phyloP scores from a whole-genome alignment of 2,797 vertebrate species.

The Cirrhinus mrigala region DNA sequence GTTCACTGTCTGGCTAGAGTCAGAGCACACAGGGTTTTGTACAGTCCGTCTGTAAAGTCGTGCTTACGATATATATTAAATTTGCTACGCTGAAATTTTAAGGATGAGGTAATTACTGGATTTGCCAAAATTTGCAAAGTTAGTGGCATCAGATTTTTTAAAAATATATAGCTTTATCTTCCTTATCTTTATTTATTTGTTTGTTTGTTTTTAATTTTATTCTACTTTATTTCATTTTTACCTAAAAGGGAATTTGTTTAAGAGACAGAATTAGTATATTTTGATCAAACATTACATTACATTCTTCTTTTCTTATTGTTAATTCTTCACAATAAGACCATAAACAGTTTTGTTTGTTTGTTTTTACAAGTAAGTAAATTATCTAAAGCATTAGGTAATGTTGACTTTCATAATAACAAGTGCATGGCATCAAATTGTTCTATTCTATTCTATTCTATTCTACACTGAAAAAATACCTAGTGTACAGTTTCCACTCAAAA shows the following conservation, averaged over 20 bases:
- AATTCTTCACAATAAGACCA: background rate
- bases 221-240: too few relatives aligned
- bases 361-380: background rate
- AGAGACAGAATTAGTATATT: too few relatives aligned
- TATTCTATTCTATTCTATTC: background rate
- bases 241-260: too few relatives aligned
- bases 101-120: background rate
- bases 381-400: background rate
- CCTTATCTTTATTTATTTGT: background rate
- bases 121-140: background rate
- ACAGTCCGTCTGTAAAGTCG: background rate
- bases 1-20: background rate
- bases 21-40: background rate
- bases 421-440: background rate
- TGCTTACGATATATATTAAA: background rate
- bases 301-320: too few relatives aligned
- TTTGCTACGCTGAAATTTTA: background rate
- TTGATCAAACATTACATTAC: too few relatives aligned
- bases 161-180: background rate
- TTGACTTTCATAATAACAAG: background rate
- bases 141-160: background rate
- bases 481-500: too few relatives aligned
- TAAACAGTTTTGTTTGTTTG: background rate
- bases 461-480: too few relatives aligned
- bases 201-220: background rate